Base-by-base conservation (phyloP, 2,797 vertebrate genomes). In the Lycodopsis pacificus region DNA sequence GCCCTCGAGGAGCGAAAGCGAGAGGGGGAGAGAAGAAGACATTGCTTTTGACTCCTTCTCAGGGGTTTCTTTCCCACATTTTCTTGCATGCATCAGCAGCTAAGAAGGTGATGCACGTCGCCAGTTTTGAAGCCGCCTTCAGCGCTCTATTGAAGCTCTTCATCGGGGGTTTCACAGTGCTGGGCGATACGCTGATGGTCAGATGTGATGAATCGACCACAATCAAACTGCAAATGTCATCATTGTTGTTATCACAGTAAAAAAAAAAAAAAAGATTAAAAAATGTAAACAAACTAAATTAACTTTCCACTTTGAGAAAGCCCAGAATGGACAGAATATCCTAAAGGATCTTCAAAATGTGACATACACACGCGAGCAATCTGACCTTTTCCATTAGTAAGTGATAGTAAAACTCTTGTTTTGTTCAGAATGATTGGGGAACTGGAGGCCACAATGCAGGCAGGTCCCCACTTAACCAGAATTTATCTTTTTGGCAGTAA, bases 401-500 rank as follows among this genome's bases (percentile, higher is more conserved):
- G 86, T 86, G 90, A 92, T 91, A 91, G 73, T 94, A 94, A 95
- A 94, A 94, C 91, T 94, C 88, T 93, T 94, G 91, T 94, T 95
- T 94, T 92, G 92, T 94, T 94, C 91, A 80, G 95, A 94, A 95
- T 95, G 93, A 95, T 91, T 84, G 87, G 91, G 93, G 94, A 93
- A 93, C 89, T 90, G 90, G 91, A 93, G 93, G 92, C 91, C 93
- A 94, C 89, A 91, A 93, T 80, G 92, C 93, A 94, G 90, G 93
- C 94, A 94, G 94, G 90, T 95, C 94, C 91, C 94, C 94, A 95
- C 93, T 96, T 95, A 96, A 96, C 94, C 95, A 95, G 95, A 95
- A 95, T 95, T 95, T 95, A 96, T 96, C 94, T 95, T 95, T 96
- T 94, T 95, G 95, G 93, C 95, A 95, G 94, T 94, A 92, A 94